Base-by-base conservation (phyloP, 2,113 vertebrate genomes). In the Ammodytes dubius region DNA sequence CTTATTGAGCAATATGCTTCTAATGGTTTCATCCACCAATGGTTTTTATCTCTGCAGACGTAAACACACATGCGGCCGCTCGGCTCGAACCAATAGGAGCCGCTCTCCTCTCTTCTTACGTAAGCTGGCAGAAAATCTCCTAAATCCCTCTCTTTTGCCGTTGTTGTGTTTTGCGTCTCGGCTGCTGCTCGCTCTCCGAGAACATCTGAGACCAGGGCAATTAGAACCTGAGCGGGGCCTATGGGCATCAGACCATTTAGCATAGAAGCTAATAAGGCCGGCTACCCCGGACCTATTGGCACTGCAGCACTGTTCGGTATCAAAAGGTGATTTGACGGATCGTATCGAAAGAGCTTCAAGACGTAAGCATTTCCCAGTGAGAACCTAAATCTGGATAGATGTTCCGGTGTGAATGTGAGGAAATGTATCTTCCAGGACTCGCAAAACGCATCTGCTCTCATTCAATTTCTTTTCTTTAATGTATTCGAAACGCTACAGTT, bases 101-200 rank as follows among this genome's bases (percentile, higher is more conserved):
- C 11, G 83, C 75, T 79, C 77, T 86, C 79, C 79, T 87, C 90
- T 90, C 89, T 85, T 84, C 87, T 88, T 90, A 91, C 60, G 80
- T 90, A 91, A 92, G 90, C 91, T 92, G 86, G 89, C 91, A 92
- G 88, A 92, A 93, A 93, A 92, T 90, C 90, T 93, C 86, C 57
- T 92, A 91, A 94, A 92, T 91, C 92, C 94, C 69, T 80, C 84
- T 87, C 79, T 86, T 86, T 88, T 91, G 84, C 83, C 43, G 87
- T 95, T 95, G 95, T 95, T 96, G 93, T 92, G 94, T 94, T 27
- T 27, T 96, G 96, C 95, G 95, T 96, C 92, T 91, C 76, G 65
- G 76, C 72, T 75, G 83, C 68, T 47, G 47, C 49, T 72, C 46
- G 43, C 58, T 65, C 95, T 94, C 94, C 89, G 95, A 58, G 60